Evolutionary conservation across 1,140 invertebrate species (phyloP), one percentile per base, ranked within the genome.

Genomic region (Dendroctonus valens): DNA sequence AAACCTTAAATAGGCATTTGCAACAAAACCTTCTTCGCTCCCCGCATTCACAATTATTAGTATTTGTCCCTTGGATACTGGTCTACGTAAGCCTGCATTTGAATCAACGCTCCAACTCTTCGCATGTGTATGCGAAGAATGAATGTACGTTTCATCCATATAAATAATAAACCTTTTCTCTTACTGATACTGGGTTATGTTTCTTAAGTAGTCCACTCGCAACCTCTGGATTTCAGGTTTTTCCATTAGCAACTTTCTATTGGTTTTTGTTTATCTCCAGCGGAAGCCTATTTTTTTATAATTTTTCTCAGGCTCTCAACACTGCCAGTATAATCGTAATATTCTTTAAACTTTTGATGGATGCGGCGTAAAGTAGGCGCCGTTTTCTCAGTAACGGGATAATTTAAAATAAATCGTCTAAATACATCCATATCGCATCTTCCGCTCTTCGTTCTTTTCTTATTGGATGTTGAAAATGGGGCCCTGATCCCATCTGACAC

Each of bases 11-110:
- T 71, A 65, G 6, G 71, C 68, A 37, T 68, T 69, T 12, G 58
- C 49, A 40, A 73, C 64, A 51, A 75, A 75, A 40, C 74, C 68
- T 14, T 68, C 48, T 62, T 73, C 67, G 6, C 72, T 67, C 7
- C 71, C 70, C 9, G 65, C 70, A 66, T 71, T 60, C 0, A 72
- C 68, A n/a, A 73, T 68, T 67, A 74, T 73, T 60, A 70, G 68
- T 8, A 69, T 54, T 55, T 70, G 55, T 3, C 62, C 58, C 54
- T 67, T 67, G 5, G 58, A 55, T 5, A 50, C 8, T 53, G 26
- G 59, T 11, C 37, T 6, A 44, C 12, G 40, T 7, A 39, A 14
- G 12, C 53, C 11, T 2, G 8, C 37, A 55, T 1, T 41, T 40
- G 12, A 7, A 44, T 44, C n/a, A n/a, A 49, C 15, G 8, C 14